phyloP scores from a whole-genome alignment of 2,797 vertebrate genomes.

The Halcyon chelicuti region DNA sequence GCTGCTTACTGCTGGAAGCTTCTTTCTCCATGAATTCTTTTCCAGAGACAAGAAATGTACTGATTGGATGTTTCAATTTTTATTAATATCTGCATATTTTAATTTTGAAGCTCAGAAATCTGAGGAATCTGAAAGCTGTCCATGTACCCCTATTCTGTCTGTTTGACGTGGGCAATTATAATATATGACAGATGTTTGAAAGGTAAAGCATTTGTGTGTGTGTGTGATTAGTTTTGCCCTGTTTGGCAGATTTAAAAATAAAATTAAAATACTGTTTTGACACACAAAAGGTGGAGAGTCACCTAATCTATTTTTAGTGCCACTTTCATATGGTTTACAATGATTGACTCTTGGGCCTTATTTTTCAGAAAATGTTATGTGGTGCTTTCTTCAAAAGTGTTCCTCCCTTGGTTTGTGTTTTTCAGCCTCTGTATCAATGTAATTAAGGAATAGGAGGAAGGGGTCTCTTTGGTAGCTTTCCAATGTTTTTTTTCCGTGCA shows the following conservation, averaged over 20 bases:
- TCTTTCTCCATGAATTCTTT: neutral
- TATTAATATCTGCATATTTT: neutral
- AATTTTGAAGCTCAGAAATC: neutral
- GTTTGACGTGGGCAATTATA: neutral
- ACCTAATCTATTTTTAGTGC: neutral
- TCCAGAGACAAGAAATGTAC: neutral
- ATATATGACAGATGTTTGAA: neutral
- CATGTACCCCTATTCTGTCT: neutral
- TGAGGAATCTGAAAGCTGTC: neutral
- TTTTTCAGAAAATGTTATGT: neutral
- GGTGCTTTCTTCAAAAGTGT: neutral
- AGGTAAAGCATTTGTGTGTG: neutral
- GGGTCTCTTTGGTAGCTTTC: neutral
- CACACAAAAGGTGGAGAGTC: neutral
- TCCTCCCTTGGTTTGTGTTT: neutral
- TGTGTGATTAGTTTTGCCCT: neutral
- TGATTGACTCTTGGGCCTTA: neutral
- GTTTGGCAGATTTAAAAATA: conserved; percentile 17
- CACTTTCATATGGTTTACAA: neutral
- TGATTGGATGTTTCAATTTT: neutral
- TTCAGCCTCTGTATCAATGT: neutral
- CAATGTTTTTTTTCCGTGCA: neutral
- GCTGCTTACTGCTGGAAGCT: neutral
- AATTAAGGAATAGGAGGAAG: neutral
- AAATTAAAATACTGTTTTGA: conserved; percentile 20